Percentiles rank a stretch among this genome's conserved stretches.
These are phyloP conservation scores for Nyctibius bracteatus DNA, from an alignment of 2,113 vertebrate genomes.

Conservation along the genomic window DNA sequence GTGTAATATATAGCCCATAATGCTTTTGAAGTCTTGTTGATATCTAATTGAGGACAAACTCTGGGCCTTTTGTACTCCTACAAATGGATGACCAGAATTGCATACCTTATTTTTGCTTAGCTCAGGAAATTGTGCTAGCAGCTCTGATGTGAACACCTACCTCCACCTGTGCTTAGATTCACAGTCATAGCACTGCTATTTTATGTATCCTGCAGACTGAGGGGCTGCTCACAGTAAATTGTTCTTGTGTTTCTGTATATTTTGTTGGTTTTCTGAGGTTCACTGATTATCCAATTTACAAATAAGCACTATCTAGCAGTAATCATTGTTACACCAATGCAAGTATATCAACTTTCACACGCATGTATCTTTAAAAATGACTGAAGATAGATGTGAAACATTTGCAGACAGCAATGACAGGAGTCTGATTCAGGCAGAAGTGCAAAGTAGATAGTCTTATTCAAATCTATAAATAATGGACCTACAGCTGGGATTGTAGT, in stretches of 20 bases:
- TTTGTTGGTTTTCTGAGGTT: background rate
- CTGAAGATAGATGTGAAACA: background rate
- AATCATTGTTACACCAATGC: background rate
- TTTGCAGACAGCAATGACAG: background rate
- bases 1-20: background rate
- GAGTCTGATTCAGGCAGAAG: background rate
- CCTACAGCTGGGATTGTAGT: background rate
- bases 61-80: background rate
- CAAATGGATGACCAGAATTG: background rate
- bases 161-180: background rate
- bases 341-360: background rate
- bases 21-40: background rate
- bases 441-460: background rate
- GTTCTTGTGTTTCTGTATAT: background rate
- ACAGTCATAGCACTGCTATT: background rate
- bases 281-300: background rate
- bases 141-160: background rate
- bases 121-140: background rate
- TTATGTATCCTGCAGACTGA: background rate
- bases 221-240: background rate
- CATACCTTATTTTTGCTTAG: background rate
- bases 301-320: background rate
- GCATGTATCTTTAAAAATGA: background rate
- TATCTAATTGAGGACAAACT: background rate
- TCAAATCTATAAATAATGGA: background rate